Conservation (phyloP, 2,797 vertebrate species). For the Furcifer pardalis region DNA sequence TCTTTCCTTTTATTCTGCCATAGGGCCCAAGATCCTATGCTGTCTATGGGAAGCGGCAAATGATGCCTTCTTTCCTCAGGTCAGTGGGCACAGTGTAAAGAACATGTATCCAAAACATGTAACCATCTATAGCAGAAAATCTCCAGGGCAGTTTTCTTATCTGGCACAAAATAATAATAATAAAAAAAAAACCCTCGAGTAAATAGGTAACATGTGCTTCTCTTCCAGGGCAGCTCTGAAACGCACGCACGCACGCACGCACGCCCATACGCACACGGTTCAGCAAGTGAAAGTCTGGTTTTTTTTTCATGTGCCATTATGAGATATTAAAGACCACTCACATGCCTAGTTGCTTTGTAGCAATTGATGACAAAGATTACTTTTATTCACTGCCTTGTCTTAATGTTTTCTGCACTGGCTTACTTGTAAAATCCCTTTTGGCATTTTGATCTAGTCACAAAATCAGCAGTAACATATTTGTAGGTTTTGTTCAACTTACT, state of each 20-base stretch:
- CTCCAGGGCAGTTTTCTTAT: not conserved
- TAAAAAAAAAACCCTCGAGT: not conserved
- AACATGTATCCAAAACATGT: not conserved
- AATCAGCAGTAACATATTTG: not conserved
- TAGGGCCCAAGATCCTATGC: not conserved
- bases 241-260: too few species aligned
- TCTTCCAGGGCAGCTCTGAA: not conserved
- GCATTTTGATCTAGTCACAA: constrained; percentile 63
- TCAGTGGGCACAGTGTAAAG: not conserved
- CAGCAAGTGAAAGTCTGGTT: not conserved
- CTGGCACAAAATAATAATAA: not conserved
- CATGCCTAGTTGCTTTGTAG: constrained; percentile 48
- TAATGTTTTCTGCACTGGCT: constrained; percentile 59
- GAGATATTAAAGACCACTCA: too few species aligned
- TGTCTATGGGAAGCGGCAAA: too few species aligned
- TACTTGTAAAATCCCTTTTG: constrained; percentile 55
- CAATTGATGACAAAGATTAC: constrained; percentile 53
- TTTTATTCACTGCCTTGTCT: constrained; percentile 61
- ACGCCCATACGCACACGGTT: too few species aligned
- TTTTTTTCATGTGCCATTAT: not conserved
- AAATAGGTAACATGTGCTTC: not conserved
- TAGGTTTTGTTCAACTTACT: not conserved
- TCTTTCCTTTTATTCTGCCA: not conserved
- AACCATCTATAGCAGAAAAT: not conserved
- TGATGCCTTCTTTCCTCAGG: not conserved